These are phyloP conservation scores for Caenorhabditis japonica DNA, from an alignment of 2,888 invertebrate genomes.

Conservation along the genomic window DNA sequence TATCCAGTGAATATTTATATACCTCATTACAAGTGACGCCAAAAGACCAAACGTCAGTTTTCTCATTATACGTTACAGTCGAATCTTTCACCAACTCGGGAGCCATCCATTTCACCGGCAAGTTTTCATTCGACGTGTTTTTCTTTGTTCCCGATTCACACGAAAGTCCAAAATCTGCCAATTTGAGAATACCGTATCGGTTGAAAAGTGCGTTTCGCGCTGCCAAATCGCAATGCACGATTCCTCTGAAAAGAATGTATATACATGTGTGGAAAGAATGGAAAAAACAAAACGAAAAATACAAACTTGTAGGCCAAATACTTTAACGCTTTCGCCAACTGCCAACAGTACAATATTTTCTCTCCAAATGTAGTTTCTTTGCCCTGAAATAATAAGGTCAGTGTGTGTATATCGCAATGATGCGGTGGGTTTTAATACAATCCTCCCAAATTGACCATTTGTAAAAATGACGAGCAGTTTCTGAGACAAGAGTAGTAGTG, in stretches of 20 bases:
- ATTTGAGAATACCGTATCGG: slow-evolving; percentile 41
- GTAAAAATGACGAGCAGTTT: too few relatives aligned
- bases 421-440: too few relatives aligned
- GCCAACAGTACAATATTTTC: slow-evolving; percentile 40
- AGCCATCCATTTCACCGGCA: slow-evolving; percentile 27
- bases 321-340: slow-evolving; percentile 19
- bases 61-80: slow-evolving; percentile 22
- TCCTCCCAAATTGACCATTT: too few relatives aligned
- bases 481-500: too few relatives aligned
- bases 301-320: slow-evolving; percentile 21
- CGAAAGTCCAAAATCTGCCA: slow-evolving; percentile 42
- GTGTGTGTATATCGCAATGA: background rate
- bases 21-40: slow-evolving; percentile 46
- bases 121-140: background rate
- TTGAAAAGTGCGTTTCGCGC: slow-evolving; percentile 50
- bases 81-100: slow-evolving; percentile 12
- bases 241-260: slow-evolving; percentile 14
- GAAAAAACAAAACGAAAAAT: background rate
- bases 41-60: slow-evolving; percentile 50
- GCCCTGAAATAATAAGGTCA: slow-evolving; percentile 21
- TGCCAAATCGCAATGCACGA: slow-evolving; percentile 56
- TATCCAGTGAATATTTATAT: too few relatives aligned
- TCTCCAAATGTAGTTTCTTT: slow-evolving; percentile 8
- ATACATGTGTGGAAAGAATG: background rate
- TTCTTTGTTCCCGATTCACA: background rate